A percentile compares a stretch with the other conserved stretches of the same genome.
Evolutionary conservation across 2,888 invertebrate species (phyloP).

Genomic region (Ichneumon xanthorius): DNA sequence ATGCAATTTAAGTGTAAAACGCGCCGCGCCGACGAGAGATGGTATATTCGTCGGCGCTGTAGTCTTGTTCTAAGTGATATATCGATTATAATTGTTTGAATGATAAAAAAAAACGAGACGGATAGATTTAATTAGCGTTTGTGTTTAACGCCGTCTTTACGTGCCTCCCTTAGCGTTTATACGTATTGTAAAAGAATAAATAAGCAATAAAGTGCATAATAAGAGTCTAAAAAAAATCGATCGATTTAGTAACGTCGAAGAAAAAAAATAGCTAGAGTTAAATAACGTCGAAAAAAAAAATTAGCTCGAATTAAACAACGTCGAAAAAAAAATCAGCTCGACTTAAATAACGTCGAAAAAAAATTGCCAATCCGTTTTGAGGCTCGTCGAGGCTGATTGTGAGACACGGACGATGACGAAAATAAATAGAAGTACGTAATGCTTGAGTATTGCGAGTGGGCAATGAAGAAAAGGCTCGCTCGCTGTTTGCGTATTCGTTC

Average conservation of each 20-base stretch:
- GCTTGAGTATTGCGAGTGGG: neutral
- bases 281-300: too few relatives aligned
- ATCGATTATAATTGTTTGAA: conserved; percentile 74
- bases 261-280: neutral
- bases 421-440: neutral
- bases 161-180: conserved; percentile 43
- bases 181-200: conserved; percentile 13
- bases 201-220: conserved; percentile 1
- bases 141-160: conserved; percentile 23
- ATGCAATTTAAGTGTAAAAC: conserved; percentile 7
- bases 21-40: conserved; percentile 3
- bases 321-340: neutral
- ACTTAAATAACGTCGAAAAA: too few relatives aligned
- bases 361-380: too few relatives aligned
- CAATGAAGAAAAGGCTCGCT: conserved; percentile 70
- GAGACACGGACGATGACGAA: neutral
- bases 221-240: neutral
- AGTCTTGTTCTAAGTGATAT: conserved; percentile 81
- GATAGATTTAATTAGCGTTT: conserved; percentile 32
- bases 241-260: neutral
- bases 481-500: neutral
- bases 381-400: neutral
- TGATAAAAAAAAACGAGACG: conserved; percentile 36
- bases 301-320: neutral
- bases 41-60: conserved; percentile 33